Percentiles rank a stretch among this genome's conserved stretches.
phyloP scores from a whole-genome alignment of 2,113 vertebrate species.

The Sula dactylatra region DNA sequence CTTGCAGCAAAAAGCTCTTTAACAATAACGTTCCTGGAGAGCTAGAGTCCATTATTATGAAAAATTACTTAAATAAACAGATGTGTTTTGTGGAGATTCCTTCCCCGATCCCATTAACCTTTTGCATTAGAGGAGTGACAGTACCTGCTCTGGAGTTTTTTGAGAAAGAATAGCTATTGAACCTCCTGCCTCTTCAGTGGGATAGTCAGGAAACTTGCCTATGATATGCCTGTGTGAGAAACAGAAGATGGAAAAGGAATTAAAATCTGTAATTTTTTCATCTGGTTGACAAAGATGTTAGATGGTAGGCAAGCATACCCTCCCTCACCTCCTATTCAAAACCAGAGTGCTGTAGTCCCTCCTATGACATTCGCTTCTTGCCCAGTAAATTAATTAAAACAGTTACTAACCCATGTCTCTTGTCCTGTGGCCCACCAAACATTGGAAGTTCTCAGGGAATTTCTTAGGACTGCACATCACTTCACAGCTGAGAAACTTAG shows the following conservation, averaged over 20 bases:
- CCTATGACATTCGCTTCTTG: background rate
- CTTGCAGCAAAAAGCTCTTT: background rate
- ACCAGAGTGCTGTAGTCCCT: no score
- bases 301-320: background rate
- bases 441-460: background rate
- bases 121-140: background rate
- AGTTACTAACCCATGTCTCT: background rate
- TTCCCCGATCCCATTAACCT: background rate
- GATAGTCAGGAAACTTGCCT: slow-evolving; percentile 82
- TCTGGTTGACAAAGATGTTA: background rate
- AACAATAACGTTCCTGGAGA: background rate
- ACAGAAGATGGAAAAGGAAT: background rate
- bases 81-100: background rate
- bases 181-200: slow-evolving; percentile 75
- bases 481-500: background rate
- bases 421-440: background rate
- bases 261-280: background rate
- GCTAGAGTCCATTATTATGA: background rate
- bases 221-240: slow-evolving; percentile 73
- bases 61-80: background rate
- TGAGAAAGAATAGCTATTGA: slow-evolving; percentile 76
- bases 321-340: background rate
- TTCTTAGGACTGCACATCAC: background rate
- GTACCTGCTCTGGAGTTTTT: slow-evolving; percentile 84
- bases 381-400: background rate